Evolutionary conservation across 2,888 invertebrate species (phyloP).

Genomic region (Gastracanthus pulcherrimus): DNA sequence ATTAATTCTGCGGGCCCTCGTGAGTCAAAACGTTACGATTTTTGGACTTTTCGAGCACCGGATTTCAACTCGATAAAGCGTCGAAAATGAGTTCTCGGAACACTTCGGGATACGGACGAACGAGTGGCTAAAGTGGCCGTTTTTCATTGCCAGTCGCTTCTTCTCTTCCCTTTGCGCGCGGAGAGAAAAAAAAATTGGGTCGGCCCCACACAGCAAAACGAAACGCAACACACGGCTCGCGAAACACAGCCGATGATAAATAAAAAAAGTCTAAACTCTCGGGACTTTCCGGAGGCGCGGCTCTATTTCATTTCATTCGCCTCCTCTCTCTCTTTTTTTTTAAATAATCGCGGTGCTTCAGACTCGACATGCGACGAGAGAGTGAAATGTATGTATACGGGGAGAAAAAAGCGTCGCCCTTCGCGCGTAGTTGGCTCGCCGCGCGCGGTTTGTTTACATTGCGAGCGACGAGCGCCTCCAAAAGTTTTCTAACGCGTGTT

Average conservation of each 20-base stretch:
- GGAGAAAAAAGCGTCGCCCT: constrained; percentile 36
- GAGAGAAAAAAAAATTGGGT: constrained; percentile 49
- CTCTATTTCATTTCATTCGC: background rate
- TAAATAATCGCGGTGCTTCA: background rate
- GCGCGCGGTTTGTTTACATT: constrained; percentile 40
- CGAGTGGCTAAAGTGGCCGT: constrained; percentile 50
- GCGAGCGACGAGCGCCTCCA: background rate
- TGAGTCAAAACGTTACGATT: constrained; percentile 18
- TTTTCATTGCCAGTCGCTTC: constrained; percentile 49
- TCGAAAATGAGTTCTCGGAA: constrained; percentile 57
- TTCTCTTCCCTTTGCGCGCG: constrained; percentile 11
- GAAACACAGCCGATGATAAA: background rate
- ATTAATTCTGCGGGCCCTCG: background rate
- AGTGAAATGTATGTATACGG: too few species aligned
- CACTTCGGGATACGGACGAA: constrained; percentile 50
- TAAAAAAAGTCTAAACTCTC: background rate
- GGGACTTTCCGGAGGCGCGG: background rate
- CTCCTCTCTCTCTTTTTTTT: background rate
- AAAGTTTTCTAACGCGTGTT: constrained; percentile 43
- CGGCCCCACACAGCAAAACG: constrained; percentile 4
- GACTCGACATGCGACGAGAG: background rate
- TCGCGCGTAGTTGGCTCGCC: constrained; percentile 3
- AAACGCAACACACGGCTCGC: background rate
- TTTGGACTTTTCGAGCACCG: constrained; percentile 43
- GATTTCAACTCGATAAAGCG: constrained; percentile 57